Evolutionary conservation across 2,797 vertebrate genomes (phyloP), one percentile per base, ranked within the genome.

Genomic region (Etheostoma perlongum): DNA sequence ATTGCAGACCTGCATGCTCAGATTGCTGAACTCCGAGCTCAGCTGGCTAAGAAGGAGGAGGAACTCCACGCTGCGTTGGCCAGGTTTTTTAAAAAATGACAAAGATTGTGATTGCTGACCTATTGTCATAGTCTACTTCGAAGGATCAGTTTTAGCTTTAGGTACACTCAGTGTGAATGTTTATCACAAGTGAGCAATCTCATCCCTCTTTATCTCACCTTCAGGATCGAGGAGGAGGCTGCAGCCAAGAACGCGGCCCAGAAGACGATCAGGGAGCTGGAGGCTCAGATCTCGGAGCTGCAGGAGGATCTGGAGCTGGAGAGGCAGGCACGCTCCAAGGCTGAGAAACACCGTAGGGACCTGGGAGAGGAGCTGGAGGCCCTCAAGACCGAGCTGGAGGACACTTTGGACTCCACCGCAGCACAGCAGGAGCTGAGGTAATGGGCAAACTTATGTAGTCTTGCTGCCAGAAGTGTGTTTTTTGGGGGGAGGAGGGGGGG

Each of bases 221-320:
- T 7, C 91, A 99, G 98, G 91, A 95, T 98, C 15, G 98, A 99
- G 81, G 96, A 98, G 76, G 97, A 99, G 85, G 95, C 97, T 42
- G 91, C 96, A 2, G 96, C 97, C 78, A 99, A 99, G 84, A 99
- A 97, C 61, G 84, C 91, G 10, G 97, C 97, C 46, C 93, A 98
- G 59, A 99, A 99, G 91, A 97, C 96, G 80, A 97, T 99, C 72
- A 92, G 97, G 21, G 98, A 99, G 88, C 95, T 99, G 0, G 97
- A 99, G 78, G 97, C 97, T 36, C 97, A 99, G 90, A 94, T 98
- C 70, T 95, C 95, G 0, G 98, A 99, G 78, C 94, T 99, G 30
- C 97, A 98, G 89, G 98, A 99, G 87, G 98, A 99, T 79, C 90
- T 99, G 79, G 98, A 99, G 42, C 94, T 98, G 7, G 98, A 99